These are phyloP conservation scores for Sula dactylatra DNA, from an alignment of 2,113 vertebrate species.

Conservation along the genomic window DNA sequence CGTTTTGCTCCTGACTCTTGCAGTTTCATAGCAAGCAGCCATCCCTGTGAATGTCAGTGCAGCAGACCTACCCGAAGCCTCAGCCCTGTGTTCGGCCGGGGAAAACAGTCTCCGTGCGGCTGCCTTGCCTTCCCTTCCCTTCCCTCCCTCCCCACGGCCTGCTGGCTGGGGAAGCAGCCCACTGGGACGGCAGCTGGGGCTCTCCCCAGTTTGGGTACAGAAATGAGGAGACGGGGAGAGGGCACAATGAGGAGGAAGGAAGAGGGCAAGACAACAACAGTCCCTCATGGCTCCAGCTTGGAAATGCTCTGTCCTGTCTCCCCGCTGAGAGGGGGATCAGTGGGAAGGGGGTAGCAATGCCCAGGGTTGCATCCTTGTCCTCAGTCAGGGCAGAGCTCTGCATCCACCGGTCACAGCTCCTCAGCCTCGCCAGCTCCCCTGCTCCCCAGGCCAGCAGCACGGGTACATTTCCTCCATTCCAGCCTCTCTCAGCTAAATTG, in stretches of 20 bases:
- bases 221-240: not conserved
- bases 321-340: not conserved
- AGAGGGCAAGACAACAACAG: not conserved
- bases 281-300: not conserved
- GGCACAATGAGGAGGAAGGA: not conserved
- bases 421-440: not conserved
- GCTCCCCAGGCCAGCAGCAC: not conserved
- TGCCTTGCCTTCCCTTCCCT: not conserved
- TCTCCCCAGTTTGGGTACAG: not conserved
- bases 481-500: not conserved
- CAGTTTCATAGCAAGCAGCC: not conserved
- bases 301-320: not conserved
- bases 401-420: not conserved
- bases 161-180: rapidly evolving
- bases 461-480: not conserved
- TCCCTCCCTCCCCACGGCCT: not conserved
- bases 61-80: not conserved
- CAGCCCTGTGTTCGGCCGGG: not conserved
- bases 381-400: not conserved
- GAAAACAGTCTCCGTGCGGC: not conserved
- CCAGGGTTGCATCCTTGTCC: not conserved
- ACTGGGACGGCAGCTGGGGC: not conserved
- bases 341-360: rapidly evolving
- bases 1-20: not conserved
- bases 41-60: not conserved